Evolutionary conservation across 2,797 vertebrate genomes (phyloP), one percentile per base, ranked within the genome.

Genomic region (Apodemus agrarius): DNA sequence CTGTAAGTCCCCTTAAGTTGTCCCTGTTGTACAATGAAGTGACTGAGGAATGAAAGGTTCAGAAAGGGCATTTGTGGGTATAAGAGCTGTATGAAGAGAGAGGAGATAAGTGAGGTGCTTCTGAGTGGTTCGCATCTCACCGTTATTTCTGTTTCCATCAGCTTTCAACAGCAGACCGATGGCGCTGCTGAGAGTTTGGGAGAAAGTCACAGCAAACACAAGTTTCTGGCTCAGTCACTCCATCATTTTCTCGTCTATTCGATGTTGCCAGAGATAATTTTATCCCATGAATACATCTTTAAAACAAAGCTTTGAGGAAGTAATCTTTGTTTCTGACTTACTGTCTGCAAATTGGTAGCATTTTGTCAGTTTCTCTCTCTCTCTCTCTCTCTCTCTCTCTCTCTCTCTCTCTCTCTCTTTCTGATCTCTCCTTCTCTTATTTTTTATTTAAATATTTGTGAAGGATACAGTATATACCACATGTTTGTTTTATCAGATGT

Each of bases 1-100:
- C 96, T 97, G 89, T 97, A 94, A 97, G 92, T 95, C 96, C 40
- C 88, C 90, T 96, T 95, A 97, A 97, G 78, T 81, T 95, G 93
- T 96, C 96, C 96, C 95, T 37, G 52, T 89, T 92, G 93, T 86
- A 83, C 2, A 16, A 94, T 94, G 95, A 97, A 96, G 89, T 69
- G 96, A 85, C 94, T 93, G 95, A 95, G 85, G 95, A 90, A 67
- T 96, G 65, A 95, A 95, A 97, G 84, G 87, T 87, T 88, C 81
- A 69, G 96, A 94, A 96, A 93, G 65, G 91, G 67, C 94, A 82
- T 94, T 86, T 81, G 90, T 85, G 54, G 3, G 0, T 80, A 9
- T 81, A 34, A 78, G 34, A 67, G 4, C 93, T 81, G 4, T 83
- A 14, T 72, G 89, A 89, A 79, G 72, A 83, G 92, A 69, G 80